Evolutionary conservation across 2,888 invertebrate genomes (phyloP).

Genomic region (Volucella inflata): DNA sequence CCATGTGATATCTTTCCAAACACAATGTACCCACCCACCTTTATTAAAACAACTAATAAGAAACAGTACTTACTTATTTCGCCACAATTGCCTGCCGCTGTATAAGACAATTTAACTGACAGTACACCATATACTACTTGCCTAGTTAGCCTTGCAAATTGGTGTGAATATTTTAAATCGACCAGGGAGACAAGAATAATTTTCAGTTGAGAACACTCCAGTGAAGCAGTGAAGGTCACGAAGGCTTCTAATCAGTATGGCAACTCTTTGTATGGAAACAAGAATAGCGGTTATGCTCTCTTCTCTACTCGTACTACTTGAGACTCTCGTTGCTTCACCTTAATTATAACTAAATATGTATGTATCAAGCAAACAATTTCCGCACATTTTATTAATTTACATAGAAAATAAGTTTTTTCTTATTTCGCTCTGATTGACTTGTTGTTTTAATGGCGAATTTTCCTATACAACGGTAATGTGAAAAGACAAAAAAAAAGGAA

Average conservation of each 20-base stretch:
- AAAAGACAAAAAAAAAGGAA: slow-evolving; percentile 19
- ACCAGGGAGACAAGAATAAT: slow-evolving; percentile 1
- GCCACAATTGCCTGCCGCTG: not conserved
- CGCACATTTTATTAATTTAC: slow-evolving; percentile 44
- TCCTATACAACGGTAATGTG: slow-evolving; percentile 34
- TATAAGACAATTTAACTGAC: slow-evolving; percentile 11
- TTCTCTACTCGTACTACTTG: not conserved
- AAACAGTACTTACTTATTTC: slow-evolving; percentile 11
- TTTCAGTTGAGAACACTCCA: slow-evolving; percentile 1
- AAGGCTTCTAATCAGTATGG: slow-evolving; percentile 26
- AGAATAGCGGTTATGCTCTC: not conserved
- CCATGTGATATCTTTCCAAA: not conserved
- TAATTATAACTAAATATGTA: slow-evolving; percentile 20
- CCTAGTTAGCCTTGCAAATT: slow-evolving; percentile 58
- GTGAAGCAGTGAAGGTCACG: slow-evolving; percentile 45
- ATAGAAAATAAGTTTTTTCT: slow-evolving; percentile 44
- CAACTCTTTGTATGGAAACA: slow-evolving; percentile 6
- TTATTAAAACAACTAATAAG: slow-evolving; percentile 18
- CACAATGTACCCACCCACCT: slow-evolving; percentile 3
- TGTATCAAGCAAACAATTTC: slow-evolving; percentile 2
- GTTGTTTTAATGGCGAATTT: slow-evolving; percentile 33
- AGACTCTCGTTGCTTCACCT: not conserved
- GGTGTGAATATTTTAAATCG: slow-evolving; percentile 54
- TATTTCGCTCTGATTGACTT: slow-evolving; percentile 42
- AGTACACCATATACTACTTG: slow-evolving; percentile 10